phyloP scores from a whole-genome alignment of 2,113 vertebrate genomes.

The Perca flavescens region DNA sequence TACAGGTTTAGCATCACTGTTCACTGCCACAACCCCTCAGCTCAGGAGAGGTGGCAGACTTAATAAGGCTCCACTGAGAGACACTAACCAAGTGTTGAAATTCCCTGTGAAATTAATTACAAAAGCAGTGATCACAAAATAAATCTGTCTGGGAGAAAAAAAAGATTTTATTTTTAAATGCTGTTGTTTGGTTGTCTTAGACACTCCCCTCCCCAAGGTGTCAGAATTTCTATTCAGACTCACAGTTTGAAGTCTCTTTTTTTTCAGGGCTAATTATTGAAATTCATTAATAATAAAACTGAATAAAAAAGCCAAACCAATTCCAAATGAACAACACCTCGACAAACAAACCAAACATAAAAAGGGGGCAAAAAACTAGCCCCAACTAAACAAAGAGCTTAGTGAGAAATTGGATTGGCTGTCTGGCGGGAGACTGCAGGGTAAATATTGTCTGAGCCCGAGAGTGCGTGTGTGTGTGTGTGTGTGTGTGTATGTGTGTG shows the following conservation, averaged over 20 bases:
- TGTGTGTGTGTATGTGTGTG: conserved; percentile 31
- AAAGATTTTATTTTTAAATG: neutral
- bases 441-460: conserved; percentile 76
- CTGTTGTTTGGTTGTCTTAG: conserved; percentile 37
- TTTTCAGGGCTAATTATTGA: conserved; percentile 48
- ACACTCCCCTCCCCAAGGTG: conserved; percentile 40
- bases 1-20: conserved; percentile 23
- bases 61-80: conserved; percentile 60
- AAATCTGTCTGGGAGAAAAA: conserved; percentile 42
- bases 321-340: conserved; percentile 57
- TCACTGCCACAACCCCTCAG: conserved; percentile 31
- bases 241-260: conserved; percentile 18
- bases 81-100: conserved; percentile 54
- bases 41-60: conserved; percentile 60
- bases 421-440: conserved; percentile 72
- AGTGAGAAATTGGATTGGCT: conserved; percentile 68
- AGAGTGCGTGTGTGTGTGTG: conserved; percentile 22
- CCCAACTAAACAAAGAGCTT: conserved; percentile 69
- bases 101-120: conserved; percentile 76
- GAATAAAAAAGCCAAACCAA: conserved; percentile 45
- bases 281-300: conserved; percentile 57
- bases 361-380: conserved; percentile 25
- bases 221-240: neutral
- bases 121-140: conserved; percentile 52
- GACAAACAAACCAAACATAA: conserved; percentile 43